phyloP scores from a whole-genome alignment of 2,797 vertebrate genomes.

The Peromyscus attwateri region DNA sequence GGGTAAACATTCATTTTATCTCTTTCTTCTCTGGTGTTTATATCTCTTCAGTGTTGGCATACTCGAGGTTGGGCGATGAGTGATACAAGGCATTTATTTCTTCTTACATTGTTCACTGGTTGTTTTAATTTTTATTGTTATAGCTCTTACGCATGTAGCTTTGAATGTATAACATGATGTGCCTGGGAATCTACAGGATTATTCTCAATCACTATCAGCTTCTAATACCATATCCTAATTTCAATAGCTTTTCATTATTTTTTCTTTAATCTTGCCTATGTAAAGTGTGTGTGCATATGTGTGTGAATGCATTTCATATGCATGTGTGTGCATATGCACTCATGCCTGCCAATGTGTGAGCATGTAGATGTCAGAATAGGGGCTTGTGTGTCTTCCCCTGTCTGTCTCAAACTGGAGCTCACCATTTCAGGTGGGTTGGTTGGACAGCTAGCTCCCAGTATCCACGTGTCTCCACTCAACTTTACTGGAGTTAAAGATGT shows the following conservation, averaged over 20 bases:
- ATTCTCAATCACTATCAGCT: too few relatives aligned
- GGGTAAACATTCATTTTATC: background rate
- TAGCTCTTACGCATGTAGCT: background rate
- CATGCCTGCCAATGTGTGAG: background rate
- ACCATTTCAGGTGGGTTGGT: background rate
- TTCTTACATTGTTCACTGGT: background rate
- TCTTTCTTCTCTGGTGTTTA: background rate
- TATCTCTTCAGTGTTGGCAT: background rate
- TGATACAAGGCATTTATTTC: background rate
- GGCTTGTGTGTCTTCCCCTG: background rate
- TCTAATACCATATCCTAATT: background rate
- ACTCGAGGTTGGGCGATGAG: background rate
- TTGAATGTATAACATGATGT: background rate
- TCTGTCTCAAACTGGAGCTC: background rate
- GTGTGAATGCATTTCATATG: background rate
- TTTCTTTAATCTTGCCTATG: background rate
- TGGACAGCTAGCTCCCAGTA: background rate
- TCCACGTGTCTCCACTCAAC: background rate
- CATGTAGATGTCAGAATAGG: background rate
- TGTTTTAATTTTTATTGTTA: background rate
- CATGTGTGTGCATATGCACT: background rate
- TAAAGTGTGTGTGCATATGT: background rate
- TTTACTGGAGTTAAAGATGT: background rate
- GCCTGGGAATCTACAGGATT: too few relatives aligned
- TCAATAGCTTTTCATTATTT: background rate